A percentile compares a stretch with the other conserved stretches of the same genome.
phyloP scores from a whole-genome alignment of 2,797 vertebrate genomes.

The Diglossa cyanea region DNA sequence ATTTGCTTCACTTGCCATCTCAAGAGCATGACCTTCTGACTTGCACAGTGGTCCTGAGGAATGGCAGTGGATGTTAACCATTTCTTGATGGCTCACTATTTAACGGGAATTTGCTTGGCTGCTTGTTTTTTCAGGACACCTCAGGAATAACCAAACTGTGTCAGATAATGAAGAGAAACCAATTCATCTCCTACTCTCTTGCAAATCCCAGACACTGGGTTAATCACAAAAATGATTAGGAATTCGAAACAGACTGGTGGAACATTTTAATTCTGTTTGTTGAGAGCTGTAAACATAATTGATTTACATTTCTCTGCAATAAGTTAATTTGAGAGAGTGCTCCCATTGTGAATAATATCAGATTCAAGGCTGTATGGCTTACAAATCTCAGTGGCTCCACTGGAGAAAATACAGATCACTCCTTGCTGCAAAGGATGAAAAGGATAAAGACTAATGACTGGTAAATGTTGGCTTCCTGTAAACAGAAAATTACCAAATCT shows the following conservation, averaged over 20 bases:
- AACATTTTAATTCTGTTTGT: conserved; percentile 66
- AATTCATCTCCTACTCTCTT: conserved; percentile 32
- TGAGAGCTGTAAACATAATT: conserved; percentile 65
- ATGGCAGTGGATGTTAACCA: background rate
- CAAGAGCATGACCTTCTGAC: background rate
- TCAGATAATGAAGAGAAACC: conserved; percentile 41
- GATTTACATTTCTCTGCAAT: conserved; percentile 63
- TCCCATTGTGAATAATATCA: conserved; percentile 42
- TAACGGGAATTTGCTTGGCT: background rate
- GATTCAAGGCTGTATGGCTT: background rate
- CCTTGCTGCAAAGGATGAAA: conserved; percentile 26
- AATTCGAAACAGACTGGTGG: conserved; percentile 39
- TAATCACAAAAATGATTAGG: conserved; percentile 51
- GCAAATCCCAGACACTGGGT: conserved; percentile 45
- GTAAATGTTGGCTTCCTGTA: conserved; percentile 60
- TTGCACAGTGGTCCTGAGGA: background rate
- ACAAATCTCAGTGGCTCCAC: conserved; percentile 27
- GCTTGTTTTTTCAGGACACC: background rate
- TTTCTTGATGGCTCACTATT: background rate
- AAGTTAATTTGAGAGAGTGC: conserved; percentile 65
- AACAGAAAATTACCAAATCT: conserved; percentile 45
- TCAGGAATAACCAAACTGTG: background rate
- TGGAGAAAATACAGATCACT: conserved; percentile 53
- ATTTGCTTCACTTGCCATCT: background rate
- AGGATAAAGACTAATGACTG: conserved; percentile 46